Conservation (phyloP, 2,797 vertebrate genomes). For the Manis javanica region DNA sequence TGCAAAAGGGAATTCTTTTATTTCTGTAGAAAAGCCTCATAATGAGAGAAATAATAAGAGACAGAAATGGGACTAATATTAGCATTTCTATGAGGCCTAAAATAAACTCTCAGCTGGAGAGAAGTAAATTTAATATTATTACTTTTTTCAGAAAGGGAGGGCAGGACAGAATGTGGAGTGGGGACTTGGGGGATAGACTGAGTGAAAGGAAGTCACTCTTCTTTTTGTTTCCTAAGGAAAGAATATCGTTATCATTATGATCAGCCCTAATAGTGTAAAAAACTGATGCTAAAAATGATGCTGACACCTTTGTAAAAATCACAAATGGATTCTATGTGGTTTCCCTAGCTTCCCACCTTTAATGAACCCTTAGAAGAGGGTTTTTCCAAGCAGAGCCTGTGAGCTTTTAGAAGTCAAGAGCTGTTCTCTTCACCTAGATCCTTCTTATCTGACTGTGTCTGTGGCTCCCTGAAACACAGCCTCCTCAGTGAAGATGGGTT, state of each 20-base stretch:
- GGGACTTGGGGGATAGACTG: background rate
- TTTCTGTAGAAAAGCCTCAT: constrained; percentile 64
- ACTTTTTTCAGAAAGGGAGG: background rate
- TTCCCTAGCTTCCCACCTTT: background rate
- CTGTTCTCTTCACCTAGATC: background rate
- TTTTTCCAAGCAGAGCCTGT: background rate
- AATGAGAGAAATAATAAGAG: constrained; percentile 70
- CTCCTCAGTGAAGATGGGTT: background rate
- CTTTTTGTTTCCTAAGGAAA: background rate
- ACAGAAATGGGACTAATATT: constrained; percentile 70
- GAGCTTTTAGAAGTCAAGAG: background rate
- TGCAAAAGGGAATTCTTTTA: constrained; percentile 63
- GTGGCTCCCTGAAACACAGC: background rate
- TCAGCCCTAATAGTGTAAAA: background rate
- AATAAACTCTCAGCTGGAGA: constrained; percentile 73
- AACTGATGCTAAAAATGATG: background rate
- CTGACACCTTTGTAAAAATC: background rate
- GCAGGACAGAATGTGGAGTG: too few relatives aligned
- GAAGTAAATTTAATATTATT: constrained; percentile 59
- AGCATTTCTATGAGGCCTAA: constrained; percentile 70
- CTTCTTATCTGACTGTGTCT: background rate
- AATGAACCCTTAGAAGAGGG: background rate
- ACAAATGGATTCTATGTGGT: background rate
- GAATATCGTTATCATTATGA: background rate
- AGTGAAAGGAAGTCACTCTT: background rate